Evolutionary conservation across 2,113 vertebrate species (phyloP).

Genomic region (Machaerirhynchus nigripectus): DNA sequence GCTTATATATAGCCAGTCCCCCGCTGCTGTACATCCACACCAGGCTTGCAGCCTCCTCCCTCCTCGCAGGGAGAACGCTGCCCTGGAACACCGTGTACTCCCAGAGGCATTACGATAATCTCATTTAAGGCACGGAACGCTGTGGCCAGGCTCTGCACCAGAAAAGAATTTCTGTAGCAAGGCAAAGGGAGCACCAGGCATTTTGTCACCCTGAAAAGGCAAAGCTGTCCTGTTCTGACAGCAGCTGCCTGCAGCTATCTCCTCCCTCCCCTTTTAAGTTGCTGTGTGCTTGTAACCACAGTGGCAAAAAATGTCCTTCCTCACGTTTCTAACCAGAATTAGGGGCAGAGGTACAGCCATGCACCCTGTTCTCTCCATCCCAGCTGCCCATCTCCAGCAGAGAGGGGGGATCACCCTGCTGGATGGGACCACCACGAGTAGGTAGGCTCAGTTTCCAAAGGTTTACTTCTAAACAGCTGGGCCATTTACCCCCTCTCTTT

Average conservation of each 20-base stretch:
- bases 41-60: not conserved
- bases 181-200: not conserved
- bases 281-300: not conserved
- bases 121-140: not conserved
- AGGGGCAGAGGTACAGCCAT: not conserved
- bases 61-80: accelerated
- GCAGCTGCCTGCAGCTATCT: not conserved
- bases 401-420: not conserved
- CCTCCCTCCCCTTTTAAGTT: not conserved
- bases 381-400: not conserved
- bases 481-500: not conserved
- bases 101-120: not conserved
- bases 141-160: not conserved
- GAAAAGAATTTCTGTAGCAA: not conserved
- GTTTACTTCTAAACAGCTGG: not conserved
- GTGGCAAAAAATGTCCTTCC: not conserved
- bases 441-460: not conserved
- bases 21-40: accelerated
- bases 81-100: not conserved
- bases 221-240: not conserved
- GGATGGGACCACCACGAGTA: not conserved
- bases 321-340: not conserved
- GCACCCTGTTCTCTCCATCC: not conserved
- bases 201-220: not conserved
- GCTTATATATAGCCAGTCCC: not conserved